These are phyloP conservation scores for Drosophila percnosoma DNA, from an alignment of 2,888 invertebrate species.

Conservation along the genomic window DNA sequence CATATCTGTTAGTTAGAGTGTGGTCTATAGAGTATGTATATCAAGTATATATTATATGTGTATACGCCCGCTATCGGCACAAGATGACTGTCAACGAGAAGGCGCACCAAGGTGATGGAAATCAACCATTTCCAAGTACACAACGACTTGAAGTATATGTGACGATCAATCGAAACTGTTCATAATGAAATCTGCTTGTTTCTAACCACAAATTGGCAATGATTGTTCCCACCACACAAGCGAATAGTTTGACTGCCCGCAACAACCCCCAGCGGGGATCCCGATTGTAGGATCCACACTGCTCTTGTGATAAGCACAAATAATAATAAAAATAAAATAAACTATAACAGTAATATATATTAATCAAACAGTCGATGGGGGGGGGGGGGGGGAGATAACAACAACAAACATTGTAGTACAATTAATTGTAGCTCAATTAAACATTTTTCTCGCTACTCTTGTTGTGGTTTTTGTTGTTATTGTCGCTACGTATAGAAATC, in stretches of 20 bases:
- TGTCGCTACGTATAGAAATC: slow-evolving; percentile 30
- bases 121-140: slow-evolving; percentile 31
- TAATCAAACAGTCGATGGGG: slow-evolving; percentile 21
- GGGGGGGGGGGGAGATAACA: not conserved
- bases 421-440: slow-evolving; percentile 68
- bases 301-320: slow-evolving; percentile 17
- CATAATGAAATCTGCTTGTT: slow-evolving; percentile 33
- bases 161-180: slow-evolving; percentile 28
- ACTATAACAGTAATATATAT: not conserved
- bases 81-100: slow-evolving; percentile 44
- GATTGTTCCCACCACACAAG: slow-evolving; percentile 2
- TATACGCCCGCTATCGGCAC: slow-evolving; percentile 33
- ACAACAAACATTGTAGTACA: slow-evolving; percentile 26
- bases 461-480: slow-evolving; percentile 17
- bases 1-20: slow-evolving; percentile 1
- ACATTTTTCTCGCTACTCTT: slow-evolving; percentile 19
- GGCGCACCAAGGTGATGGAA: slow-evolving; percentile 44
- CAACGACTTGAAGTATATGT: slow-evolving; percentile 23
- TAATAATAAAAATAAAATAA: not conserved
- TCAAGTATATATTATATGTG: slow-evolving; percentile 3
- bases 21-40: not conserved
- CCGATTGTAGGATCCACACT: not conserved
- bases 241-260: not conserved
- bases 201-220: slow-evolving; percentile 42
- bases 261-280: slow-evolving; percentile 5